These are phyloP conservation scores for Drosophila paramelanica DNA, from an alignment of 2,888 invertebrate genomes.

Conservation along the genomic window DNA sequence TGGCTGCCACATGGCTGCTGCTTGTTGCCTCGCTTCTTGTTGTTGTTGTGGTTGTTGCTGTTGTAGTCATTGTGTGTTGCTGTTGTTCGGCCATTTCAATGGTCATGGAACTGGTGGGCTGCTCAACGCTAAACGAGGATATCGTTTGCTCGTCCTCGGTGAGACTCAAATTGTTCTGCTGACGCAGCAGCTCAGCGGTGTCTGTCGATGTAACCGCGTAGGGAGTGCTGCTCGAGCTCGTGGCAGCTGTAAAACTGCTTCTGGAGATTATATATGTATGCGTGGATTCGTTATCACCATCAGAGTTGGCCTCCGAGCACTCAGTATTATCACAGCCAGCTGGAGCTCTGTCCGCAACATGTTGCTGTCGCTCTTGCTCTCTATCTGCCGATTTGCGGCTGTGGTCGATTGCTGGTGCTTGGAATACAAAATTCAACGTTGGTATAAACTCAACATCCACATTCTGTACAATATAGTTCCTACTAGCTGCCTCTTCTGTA, in stretches of 20 bases:
- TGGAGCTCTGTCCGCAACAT: constrained; percentile 45
- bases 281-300: constrained; percentile 63
- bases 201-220: constrained; percentile 71
- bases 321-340: constrained; percentile 28
- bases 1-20: constrained; percentile 54
- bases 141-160: constrained; percentile 69
- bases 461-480: constrained; percentile 40
- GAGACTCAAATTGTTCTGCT: constrained; percentile 70
- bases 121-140: constrained; percentile 75
- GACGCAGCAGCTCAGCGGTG: constrained; percentile 66
- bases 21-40: constrained; percentile 58
- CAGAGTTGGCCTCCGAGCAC: constrained; percentile 30
- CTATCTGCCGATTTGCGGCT: constrained; percentile 6
- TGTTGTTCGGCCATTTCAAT: constrained; percentile 82
- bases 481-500: constrained; percentile 1
- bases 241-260: constrained; percentile 56
- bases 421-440: constrained; percentile 79
- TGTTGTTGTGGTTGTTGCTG: constrained; percentile 45
- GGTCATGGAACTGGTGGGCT: constrained; percentile 81
- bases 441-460: constrained; percentile 79
- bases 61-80: constrained; percentile 31
- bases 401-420: constrained; percentile 1
- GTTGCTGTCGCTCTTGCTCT: constrained; percentile 29
- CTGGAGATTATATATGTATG: constrained; percentile 75
- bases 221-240: constrained; percentile 66